Base-by-base conservation (phyloP, 2,888 invertebrate genomes). In the Caenorhabditis sp. region DNA sequence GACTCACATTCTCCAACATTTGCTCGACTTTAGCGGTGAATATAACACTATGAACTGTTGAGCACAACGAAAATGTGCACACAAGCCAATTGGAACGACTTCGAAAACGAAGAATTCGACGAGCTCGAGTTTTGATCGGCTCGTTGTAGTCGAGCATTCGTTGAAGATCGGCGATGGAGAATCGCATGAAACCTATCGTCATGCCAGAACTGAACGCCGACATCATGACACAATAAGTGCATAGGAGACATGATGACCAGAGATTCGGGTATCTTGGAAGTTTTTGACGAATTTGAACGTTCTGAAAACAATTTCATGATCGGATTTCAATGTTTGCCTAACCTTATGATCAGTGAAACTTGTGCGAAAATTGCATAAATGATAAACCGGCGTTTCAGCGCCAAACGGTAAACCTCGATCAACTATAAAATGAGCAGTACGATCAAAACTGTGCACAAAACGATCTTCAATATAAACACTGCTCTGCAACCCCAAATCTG, bases 141-240 rank as follows among this genome's bases (percentile, higher is more conserved):
- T 74, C 74, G 21, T 58, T 59, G 12, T 14, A 24, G 37, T 63
- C 36, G 23, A 62, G 43, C 61, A 74, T 66, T 14, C 58, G 60
- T 17, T 68, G 66, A 36, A 74, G 50, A 14, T 74, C 74, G 6
- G 62, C 53, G 17, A 74, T 69, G 26, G 69, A 69, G 21, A 68
- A 69, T 27, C 62, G 66, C 74, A 74, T 74, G 58, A 66, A 74
- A 14, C 69, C 74, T 12, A 74, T 58, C 24, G 66, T 74, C 74
- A 74, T 74, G 49, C 74, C 74, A 1, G 74, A 69, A 1, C 65
- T 43, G 36, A 61, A 74, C 6, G 69, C 74, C 3, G 64, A 37
- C 62, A 68, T 36, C 19, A 58, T n/a, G 4, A 58, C 36, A 36
- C 57, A 58, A n/a, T 58, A 58, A 3, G n/a, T 19, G 36, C 57